phyloP scores from a whole-genome alignment of 1,140 invertebrate genomes.

The Odontomachus brunneus region DNA sequence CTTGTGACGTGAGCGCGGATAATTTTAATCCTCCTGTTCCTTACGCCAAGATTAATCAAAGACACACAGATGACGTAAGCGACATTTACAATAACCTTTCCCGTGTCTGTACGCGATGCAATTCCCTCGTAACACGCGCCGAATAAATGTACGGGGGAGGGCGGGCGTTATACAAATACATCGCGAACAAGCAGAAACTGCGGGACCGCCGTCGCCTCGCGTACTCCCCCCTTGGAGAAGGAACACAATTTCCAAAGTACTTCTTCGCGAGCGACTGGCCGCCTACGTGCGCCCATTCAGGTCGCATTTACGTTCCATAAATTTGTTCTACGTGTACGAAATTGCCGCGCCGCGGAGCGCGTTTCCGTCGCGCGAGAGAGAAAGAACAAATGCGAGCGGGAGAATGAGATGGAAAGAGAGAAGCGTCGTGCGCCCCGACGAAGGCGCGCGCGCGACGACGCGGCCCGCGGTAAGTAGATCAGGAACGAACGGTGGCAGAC shows the following conservation, averaged over 20 bases:
- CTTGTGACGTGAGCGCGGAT: neutral
- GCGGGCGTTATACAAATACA: neutral
- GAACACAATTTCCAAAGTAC: neutral
- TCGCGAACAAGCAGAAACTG: neutral
- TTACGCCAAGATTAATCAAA: neutral
- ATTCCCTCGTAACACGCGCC: neutral
- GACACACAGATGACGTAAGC: too few species aligned
- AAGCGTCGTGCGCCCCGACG: too few species aligned
- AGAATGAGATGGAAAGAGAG: too few species aligned
- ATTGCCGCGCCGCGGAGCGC: neutral
- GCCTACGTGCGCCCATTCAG: neutral
- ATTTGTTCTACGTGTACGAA: neutral
- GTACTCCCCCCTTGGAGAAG: neutral
- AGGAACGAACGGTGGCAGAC: conserved; percentile 11
- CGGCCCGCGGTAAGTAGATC: conserved; percentile 10
- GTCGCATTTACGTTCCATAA: neutral
- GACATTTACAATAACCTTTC: conserved; percentile 1
- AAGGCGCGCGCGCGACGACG: too few species aligned
- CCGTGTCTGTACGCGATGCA: neutral
- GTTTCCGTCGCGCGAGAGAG: neutral
- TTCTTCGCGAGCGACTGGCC: neutral
- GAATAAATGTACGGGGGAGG: neutral
- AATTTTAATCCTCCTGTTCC: neutral
- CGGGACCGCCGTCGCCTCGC: too few species aligned
- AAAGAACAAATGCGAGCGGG: too few species aligned